Evolutionary conservation across 2,888 invertebrate species (phyloP), one percentile per base, ranked within the genome.

Genomic region (Dynastes hyllus): DNA sequence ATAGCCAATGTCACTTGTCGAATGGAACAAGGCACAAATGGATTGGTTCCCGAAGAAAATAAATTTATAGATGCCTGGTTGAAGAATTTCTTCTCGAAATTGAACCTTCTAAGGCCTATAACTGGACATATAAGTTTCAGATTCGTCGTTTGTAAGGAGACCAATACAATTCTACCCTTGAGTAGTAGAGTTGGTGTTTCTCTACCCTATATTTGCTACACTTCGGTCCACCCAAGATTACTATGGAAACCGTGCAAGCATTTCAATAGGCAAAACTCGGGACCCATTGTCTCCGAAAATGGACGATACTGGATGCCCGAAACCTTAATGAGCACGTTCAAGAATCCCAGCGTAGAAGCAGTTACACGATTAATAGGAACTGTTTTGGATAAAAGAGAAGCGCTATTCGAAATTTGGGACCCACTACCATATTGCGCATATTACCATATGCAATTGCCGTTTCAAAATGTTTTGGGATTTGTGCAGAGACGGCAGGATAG

Each of bases 351-450:
- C 5, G 85, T 91, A 4, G 89, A 90, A 82, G 88, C 90, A 1
- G 91, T 94, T 4, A 92, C 92, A 27, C 92, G 92, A 85, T 86
- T 94, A 69, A 89, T 94, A 83, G 92, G 93, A 55, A 93, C 93
- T 0, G 93, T 95, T 53, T 87, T 95, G 83, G 95, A 95, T 85
- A 95, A 95, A 83, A 91, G 95, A 58, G 95, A 96, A 86, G 95
- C 95, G 0, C 89, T 96, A 0, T 96, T 96, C 85, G 92, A 93
- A 4, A 94, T 94, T 85, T 96, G 96, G 96, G 96, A 96, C 86
- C 96, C 96, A 4, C 87, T 96, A 84, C 96, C 96, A 0, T 96
- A 96, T 86, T 95, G 95, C 86, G 95, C 95, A 2, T 96, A 95
- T 87, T 96, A 96, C 88, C 95, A 95, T 86, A 92, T 96, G 84